Evolutionary conservation across 2,888 invertebrate species (phyloP).

Genomic region (Leptinotarsa peninsularis): DNA sequence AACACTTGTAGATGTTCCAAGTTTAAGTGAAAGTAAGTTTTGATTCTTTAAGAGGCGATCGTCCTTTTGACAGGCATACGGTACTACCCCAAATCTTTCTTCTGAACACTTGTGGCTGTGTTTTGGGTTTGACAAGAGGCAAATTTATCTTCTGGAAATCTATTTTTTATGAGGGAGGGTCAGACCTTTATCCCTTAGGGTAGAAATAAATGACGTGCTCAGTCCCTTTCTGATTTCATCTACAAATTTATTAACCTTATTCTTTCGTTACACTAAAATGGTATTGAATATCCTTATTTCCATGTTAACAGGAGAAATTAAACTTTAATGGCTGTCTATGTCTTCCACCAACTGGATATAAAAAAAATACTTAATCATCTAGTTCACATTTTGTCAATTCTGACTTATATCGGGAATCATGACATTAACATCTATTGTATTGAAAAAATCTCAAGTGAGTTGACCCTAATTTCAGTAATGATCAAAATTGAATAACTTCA

Average conservation of each 20-base stretch:
- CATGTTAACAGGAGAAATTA: neutral
- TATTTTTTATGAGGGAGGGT: slow-evolving; percentile 59
- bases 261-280: slow-evolving; percentile 5
- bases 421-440: too few species aligned
- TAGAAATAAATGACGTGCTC: slow-evolving; percentile 25
- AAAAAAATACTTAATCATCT: too few species aligned
- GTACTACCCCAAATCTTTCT: slow-evolving; percentile 33
- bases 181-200: slow-evolving; percentile 48
- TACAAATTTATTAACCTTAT: slow-evolving; percentile 4
- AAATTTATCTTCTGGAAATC: slow-evolving; percentile 62
- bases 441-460: too few species aligned
- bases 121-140: slow-evolving; percentile 61
- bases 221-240: slow-evolving; percentile 21
- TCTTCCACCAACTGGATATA: too few species aligned
- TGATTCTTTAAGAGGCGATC: slow-evolving; percentile 46
- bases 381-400: too few species aligned
- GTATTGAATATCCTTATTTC: neutral
- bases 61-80: slow-evolving; percentile 32
- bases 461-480: too few species aligned
- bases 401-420: too few species aligned
- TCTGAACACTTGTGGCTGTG: slow-evolving; percentile 61
- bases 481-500: too few species aligned
- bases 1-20: slow-evolving; percentile 65
- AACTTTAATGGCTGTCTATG: neutral
- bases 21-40: slow-evolving; percentile 60